A percentile compares a stretch with the other conserved stretches of the same genome.
Conservation (phyloP, 2,113 vertebrate genomes). For the Bambusicola thoracicus region DNA sequence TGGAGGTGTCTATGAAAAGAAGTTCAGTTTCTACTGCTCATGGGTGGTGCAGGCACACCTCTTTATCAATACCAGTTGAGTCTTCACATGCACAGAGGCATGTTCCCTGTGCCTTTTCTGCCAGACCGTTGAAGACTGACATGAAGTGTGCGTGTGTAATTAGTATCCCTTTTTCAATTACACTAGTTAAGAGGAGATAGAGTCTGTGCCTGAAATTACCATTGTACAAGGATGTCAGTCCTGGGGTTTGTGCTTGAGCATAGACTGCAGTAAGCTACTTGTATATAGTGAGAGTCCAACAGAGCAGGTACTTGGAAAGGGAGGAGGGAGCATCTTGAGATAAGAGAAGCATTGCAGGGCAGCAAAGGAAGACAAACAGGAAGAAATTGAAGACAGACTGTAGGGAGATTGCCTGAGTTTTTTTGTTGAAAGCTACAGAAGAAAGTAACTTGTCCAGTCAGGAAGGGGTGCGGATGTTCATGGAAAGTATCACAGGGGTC, state of each 20-base stretch:
- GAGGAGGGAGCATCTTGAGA: background rate
- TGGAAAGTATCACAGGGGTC: background rate
- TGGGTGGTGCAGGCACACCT: background rate
- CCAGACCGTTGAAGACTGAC: background rate
- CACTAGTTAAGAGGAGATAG: background rate
- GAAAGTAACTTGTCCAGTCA: background rate
- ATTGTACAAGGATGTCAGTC: background rate
- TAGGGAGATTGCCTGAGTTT: background rate
- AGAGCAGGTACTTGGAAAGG: background rate
- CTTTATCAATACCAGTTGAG: background rate
- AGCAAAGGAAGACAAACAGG: background rate
- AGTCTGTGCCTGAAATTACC: background rate
- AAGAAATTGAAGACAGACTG: background rate
- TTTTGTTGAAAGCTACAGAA: background rate
- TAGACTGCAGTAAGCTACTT: background rate
- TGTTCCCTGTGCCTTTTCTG: background rate
- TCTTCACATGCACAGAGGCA: background rate
- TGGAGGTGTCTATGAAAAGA: background rate
- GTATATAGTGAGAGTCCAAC: accelerated
- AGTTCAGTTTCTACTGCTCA: background rate
- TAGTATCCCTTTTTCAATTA: background rate
- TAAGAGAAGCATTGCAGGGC: background rate
- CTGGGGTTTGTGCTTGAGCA: background rate
- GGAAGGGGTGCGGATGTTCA: background rate
- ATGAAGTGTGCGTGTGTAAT: background rate